phyloP scores from a whole-genome alignment of 2,797 vertebrate genomes.

The Eleutherodactylus coqui region DNA sequence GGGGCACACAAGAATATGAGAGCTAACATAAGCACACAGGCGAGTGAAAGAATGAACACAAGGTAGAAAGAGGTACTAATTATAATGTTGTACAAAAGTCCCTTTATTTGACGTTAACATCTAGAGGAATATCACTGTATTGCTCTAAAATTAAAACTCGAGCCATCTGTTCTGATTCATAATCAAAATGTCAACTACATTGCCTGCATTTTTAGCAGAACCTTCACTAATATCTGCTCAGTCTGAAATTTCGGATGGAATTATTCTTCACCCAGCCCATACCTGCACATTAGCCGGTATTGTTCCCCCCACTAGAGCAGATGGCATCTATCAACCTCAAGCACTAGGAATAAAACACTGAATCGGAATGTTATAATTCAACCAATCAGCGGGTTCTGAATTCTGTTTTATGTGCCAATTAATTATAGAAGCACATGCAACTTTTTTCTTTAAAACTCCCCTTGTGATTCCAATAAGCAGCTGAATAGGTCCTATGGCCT shows the following conservation, averaged over 20 bases:
- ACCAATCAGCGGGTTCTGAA: conserved; percentile 58
- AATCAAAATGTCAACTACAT: conserved; percentile 58
- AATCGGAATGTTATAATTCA: conserved; percentile 53
- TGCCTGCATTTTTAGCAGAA: conserved; percentile 36
- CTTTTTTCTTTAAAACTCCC: conserved; percentile 60
- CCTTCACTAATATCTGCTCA: conserved; percentile 54
- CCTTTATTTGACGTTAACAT: conserved; percentile 57
- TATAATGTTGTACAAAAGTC: conserved; percentile 49
- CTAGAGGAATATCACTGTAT: conserved; percentile 50
- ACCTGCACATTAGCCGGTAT: conserved; percentile 46
- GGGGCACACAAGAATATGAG: conserved; percentile 1
- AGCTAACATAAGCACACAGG: conserved; percentile 16
- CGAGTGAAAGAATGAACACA: conserved; percentile 31
- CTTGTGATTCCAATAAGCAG: conserved; percentile 56
- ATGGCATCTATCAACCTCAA: conserved; percentile 57
- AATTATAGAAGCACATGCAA: conserved; percentile 62
- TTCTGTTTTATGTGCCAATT: conserved; percentile 59
- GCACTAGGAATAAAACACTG: conserved; percentile 55
- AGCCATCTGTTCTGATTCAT: conserved; percentile 62
- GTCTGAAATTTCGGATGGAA: conserved; percentile 23
- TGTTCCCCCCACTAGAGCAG: conserved; percentile 48
- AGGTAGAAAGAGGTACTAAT: conserved; percentile 42
- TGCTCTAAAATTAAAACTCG: conserved; percentile 58
- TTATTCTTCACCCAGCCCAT: conserved; percentile 36
- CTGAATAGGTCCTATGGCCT: conserved; percentile 53